These are phyloP conservation scores for Rhagium mordax DNA, from an alignment of 2,888 invertebrate species.

Conservation along the genomic window DNA sequence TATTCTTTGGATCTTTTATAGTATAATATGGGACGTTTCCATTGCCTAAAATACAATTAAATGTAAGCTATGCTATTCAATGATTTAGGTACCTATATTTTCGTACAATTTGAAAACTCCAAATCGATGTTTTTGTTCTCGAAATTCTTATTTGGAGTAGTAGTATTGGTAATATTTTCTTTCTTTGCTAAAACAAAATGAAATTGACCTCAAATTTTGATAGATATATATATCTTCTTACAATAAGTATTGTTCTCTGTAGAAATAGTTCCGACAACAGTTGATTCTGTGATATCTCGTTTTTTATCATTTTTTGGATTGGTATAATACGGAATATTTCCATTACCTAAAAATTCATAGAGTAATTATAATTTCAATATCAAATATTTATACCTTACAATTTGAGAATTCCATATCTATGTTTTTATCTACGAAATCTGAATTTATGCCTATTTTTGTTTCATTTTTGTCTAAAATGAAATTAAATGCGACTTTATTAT, in stretches of 20 bases:
- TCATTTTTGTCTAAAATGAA: neutral
- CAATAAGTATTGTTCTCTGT: too few relatives aligned
- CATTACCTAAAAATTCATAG: conserved; percentile 6
- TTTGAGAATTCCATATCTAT: conserved; percentile 36
- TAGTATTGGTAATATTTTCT: neutral
- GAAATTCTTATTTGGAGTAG: conserved; percentile 6
- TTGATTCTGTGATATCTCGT: neutral
- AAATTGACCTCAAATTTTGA: neutral
- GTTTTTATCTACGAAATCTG: conserved; percentile 23
- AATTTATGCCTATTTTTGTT: neutral
- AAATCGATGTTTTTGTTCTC: conserved; percentile 28
- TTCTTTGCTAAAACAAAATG: neutral
- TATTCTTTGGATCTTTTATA: neutral
- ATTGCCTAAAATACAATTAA: conserved; percentile 5
- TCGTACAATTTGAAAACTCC: conserved; percentile 38
- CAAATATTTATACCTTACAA: conserved; percentile 22
- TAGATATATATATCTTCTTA: too few relatives aligned
- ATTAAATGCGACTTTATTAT: neutral
- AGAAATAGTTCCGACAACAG: too few relatives aligned
- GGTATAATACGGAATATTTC: conserved; percentile 13
- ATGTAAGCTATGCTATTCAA: neutral
- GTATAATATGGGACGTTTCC: conserved; percentile 22
- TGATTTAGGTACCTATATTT: neutral
- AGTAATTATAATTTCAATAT: neutral
- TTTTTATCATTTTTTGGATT: neutral